Evolutionary conservation across 2,888 invertebrate species (phyloP).

Genomic region (Acanthosoma haemorrhoidale): DNA sequence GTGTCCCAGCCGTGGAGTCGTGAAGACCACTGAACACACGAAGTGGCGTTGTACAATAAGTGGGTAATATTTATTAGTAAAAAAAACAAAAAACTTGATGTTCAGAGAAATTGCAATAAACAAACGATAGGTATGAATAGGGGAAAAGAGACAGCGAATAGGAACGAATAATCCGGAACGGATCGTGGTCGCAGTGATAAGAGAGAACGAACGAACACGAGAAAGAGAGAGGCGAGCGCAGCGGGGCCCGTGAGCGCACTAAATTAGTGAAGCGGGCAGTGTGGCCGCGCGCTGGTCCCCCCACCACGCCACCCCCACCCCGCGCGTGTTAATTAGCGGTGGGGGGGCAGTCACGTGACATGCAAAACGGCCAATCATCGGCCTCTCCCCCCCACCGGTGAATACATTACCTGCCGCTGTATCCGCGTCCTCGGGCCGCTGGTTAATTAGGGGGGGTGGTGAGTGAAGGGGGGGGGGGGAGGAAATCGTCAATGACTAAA

Average conservation of each 20-base stretch:
- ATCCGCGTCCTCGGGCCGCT: neutral
- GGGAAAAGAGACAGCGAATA: too few relatives aligned
- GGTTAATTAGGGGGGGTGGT: too few relatives aligned
- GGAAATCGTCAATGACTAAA: too few relatives aligned
- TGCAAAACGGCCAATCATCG: slow-evolving; percentile 4
- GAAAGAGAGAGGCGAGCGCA: neutral
- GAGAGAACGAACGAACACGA: neutral
- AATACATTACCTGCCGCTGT: slow-evolving; percentile 26
- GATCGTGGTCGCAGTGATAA: neutral
- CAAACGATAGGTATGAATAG: too few relatives aligned
- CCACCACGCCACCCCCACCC: neutral
- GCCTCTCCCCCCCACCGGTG: neutral
- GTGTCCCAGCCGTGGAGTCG: neutral
- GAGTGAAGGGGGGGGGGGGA: too few relatives aligned
- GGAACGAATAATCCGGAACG: neutral
- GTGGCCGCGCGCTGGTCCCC: slow-evolving; percentile 6
- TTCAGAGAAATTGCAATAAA: too few relatives aligned
- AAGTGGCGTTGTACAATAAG: neutral
- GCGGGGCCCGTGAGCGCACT: slow-evolving; percentile 20
- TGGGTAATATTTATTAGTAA: too few relatives aligned
- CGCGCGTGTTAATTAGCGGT: neutral
- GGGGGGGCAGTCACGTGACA: slow-evolving; percentile 25
- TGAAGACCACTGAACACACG: neutral
- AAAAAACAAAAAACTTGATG: too few relatives aligned
- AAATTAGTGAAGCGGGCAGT: slow-evolving; percentile 12